A percentile compares a stretch with the other conserved stretches of the same genome.
These are phyloP conservation scores for Hermaeophaga mercurialis DNA, from an alignment of 2,888 invertebrate genomes.

Conservation along the genomic window DNA sequence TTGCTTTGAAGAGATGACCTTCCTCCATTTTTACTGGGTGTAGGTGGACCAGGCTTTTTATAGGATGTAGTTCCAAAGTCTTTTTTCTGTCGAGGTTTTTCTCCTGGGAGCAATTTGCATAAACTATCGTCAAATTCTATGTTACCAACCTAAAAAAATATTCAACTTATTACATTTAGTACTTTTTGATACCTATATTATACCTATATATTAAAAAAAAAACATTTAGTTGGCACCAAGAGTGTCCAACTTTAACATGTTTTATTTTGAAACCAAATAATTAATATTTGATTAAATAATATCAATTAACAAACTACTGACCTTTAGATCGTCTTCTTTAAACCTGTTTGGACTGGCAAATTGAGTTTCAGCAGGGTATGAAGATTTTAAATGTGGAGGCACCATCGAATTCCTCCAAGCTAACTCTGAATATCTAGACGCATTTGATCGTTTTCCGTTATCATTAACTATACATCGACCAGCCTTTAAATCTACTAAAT, in stretches of 20 bases:
- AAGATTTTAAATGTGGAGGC: conserved; percentile 83
- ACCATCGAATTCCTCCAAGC: conserved; percentile 81
- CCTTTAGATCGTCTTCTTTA: conserved; percentile 72
- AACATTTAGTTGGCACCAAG: no score
- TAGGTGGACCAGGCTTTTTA: conserved; percentile 85
- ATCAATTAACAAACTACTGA: conserved; percentile 48
- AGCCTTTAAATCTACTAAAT: conserved; percentile 69
- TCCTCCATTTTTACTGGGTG: conserved; percentile 80
- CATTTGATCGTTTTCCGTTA: conserved; percentile 47
- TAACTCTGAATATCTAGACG: conserved; percentile 69
- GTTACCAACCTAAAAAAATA: conserved; percentile 49
- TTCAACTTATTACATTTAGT: no score
- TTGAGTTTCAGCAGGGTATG: conserved; percentile 83
- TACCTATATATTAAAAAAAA: no score
- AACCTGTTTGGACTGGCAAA: conserved; percentile 62
- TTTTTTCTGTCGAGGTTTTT: conserved; percentile 57
- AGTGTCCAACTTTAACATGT: no score
- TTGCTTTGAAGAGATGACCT: conserved; percentile 70
- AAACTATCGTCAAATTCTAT: conserved; percentile 55
- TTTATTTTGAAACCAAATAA: no score
- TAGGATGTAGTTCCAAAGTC: conserved; percentile 75
- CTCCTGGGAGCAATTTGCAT: conserved; percentile 55
- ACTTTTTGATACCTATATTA: no score
- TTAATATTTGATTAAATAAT: no score
- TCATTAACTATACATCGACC: conserved; percentile 59